Conservation (phyloP, 30 jellyfish, hydroid and myxozoan species). For the Cassiopea andromeda region DNA sequence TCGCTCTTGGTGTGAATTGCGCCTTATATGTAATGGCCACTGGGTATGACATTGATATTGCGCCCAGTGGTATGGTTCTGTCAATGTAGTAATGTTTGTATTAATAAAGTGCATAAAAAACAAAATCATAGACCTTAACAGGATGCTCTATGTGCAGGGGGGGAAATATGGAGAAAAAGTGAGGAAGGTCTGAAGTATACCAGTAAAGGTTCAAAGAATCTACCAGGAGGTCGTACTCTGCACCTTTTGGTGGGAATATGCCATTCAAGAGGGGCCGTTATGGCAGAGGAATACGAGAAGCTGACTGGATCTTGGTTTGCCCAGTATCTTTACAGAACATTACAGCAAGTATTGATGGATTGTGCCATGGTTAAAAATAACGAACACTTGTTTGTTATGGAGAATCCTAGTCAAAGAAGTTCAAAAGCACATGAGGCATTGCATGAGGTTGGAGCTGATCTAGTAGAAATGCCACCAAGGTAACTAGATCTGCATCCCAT, state of each 20-base stretch:
- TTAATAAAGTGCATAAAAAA: not conserved
- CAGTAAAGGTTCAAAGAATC: conserved; percentile 12
- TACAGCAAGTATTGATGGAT: not conserved
- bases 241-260: not conserved
- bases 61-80: too few relatives aligned
- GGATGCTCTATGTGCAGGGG: conserved; percentile 22
- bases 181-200: conserved; percentile 12
- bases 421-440: conserved; percentile 15
- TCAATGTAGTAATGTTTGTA: too few relatives aligned
- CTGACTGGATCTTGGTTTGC: conserved; percentile 8
- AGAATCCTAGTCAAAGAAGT: conserved; percentile 35
- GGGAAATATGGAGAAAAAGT: conserved; percentile 15
- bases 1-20: too few relatives aligned
- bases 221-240: conserved; percentile 4
- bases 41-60: too few relatives aligned
- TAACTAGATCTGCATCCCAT: conserved; percentile 40
- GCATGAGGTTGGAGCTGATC: conserved; percentile 10
- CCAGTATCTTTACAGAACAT: not conserved
- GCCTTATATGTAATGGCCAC: too few relatives aligned
- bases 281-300: conserved; percentile 4
- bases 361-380: conserved; percentile 19
- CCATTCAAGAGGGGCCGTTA: not conserved
- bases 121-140: not conserved
- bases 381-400: conserved; percentile 18
- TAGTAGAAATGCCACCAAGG: conserved; percentile 29